Evolutionary conservation across 2,797 vertebrate species (phyloP).

Genomic region (Adrianichthys oophorus): DNA sequence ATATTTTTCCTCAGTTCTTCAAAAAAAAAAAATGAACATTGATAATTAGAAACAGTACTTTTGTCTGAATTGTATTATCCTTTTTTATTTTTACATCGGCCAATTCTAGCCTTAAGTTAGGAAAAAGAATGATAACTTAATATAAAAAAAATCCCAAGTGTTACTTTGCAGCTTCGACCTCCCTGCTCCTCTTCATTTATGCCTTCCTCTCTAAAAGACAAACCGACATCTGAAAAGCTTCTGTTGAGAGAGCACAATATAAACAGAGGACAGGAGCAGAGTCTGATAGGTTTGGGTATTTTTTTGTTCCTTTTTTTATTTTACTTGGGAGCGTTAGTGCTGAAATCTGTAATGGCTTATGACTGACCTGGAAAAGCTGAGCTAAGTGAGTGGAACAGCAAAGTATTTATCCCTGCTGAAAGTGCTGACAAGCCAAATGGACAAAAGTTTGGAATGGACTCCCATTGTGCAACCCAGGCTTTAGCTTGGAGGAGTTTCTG

Average conservation of each 20-base stretch:
- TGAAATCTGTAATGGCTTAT: constrained; percentile 65
- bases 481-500: constrained; percentile 42
- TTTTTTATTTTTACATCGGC: constrained; percentile 44
- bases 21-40: constrained; percentile 38
- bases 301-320: constrained; percentile 11
- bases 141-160: constrained; percentile 24
- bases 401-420: constrained; percentile 66
- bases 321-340: constrained; percentile 32
- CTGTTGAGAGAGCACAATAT: constrained; percentile 59
- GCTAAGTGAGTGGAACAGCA: constrained; percentile 75
- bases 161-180: constrained; percentile 45
- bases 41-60: constrained; percentile 37
- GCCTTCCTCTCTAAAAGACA: constrained; percentile 10
- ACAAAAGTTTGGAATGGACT: constrained; percentile 48
- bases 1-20: constrained; percentile 18
- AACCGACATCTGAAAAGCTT: constrained; percentile 53
- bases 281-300: constrained; percentile 43
- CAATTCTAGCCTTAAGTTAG: constrained; percentile 6
- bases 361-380: constrained; percentile 76
- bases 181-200: constrained; percentile 19
- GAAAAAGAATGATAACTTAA: too few relatives aligned
- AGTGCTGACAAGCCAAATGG: constrained; percentile 74
- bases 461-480: constrained; percentile 33
- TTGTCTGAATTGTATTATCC: background rate
- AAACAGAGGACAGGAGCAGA: constrained; percentile 64